Evolutionary conservation across 2,888 invertebrate genomes (phyloP).

Genomic region (Patella caerulea): DNA sequence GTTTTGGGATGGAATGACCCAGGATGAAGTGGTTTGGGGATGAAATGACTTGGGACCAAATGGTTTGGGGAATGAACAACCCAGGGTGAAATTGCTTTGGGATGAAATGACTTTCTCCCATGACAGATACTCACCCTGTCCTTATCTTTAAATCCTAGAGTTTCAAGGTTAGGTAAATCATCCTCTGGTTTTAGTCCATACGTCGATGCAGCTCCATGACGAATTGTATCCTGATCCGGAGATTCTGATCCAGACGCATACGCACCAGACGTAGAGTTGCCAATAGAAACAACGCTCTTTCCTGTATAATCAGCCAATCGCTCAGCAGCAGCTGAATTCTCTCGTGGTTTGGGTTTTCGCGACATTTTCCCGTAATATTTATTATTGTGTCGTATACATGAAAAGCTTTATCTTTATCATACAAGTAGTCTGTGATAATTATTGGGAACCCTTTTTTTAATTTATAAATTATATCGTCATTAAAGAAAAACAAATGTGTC

Average conservation of each 20-base stretch:
- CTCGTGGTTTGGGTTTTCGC: constrained; percentile 28
- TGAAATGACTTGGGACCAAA: no score
- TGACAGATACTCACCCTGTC: neutral
- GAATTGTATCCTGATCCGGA: constrained; percentile 38
- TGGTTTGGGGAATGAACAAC: no score
- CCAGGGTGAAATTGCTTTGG: no score
- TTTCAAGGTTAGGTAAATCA: neutral
- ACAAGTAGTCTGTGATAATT: no score
- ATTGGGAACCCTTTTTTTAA: no score
- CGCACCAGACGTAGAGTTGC: constrained; percentile 36
- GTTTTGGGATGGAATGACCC: no score
- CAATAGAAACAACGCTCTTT: constrained; percentile 44
- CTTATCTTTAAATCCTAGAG: neutral
- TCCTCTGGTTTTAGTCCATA: constrained; percentile 25
- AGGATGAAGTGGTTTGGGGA: no score
- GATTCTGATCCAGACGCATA: constrained; percentile 34
- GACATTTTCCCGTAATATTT: constrained; percentile 20
- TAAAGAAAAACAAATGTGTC: no score
- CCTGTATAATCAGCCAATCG: constrained; percentile 52
- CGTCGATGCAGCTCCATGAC: constrained; percentile 35
- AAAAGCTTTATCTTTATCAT: no score
- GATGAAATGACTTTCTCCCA: no score
- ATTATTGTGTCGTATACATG: no score
- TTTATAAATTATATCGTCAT: no score
- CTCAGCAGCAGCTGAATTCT: constrained; percentile 32